phyloP scores from a whole-genome alignment of 2,888 invertebrate species.

The Eudasyphora cyanicolor region DNA sequence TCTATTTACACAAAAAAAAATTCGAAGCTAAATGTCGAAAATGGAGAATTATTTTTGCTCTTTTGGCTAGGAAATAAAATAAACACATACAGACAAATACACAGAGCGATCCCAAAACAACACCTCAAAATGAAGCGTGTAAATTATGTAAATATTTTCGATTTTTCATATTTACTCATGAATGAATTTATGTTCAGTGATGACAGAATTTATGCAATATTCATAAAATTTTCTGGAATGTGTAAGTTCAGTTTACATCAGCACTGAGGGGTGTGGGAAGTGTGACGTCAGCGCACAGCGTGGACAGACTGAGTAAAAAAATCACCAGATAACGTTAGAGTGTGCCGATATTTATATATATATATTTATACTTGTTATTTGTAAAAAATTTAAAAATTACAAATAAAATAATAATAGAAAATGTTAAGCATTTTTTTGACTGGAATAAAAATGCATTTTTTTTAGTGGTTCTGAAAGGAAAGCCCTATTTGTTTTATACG shows the following conservation, averaged over 20 bases:
- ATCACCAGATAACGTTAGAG: too few species aligned
- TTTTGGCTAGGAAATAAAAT: neutral
- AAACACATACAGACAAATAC: neutral
- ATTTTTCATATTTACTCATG: neutral
- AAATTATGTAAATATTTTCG: slow-evolving; percentile 32
- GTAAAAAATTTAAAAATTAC: too few species aligned
- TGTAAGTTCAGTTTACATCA: neutral
- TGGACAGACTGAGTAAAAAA: too few species aligned
- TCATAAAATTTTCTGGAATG: too few species aligned
- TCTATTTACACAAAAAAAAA: slow-evolving; percentile 19
- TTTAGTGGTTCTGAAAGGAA: too few species aligned
- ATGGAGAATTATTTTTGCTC: neutral
- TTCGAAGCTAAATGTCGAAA: slow-evolving; percentile 6
- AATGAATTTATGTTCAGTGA: neutral
- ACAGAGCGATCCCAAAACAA: neutral
- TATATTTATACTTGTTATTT: too few species aligned
- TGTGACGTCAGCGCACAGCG: neutral
- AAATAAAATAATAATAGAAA: too few species aligned
- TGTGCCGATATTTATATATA: too few species aligned
- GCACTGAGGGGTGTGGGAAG: neutral
- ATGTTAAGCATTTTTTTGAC: too few species aligned
- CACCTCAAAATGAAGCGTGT: slow-evolving; percentile 5
- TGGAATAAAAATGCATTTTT: too few species aligned
- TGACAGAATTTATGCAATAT: too few species aligned
- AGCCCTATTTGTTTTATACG: too few species aligned